Conservation (phyloP, 2,888 invertebrate species). For the Acleris sparsana region DNA sequence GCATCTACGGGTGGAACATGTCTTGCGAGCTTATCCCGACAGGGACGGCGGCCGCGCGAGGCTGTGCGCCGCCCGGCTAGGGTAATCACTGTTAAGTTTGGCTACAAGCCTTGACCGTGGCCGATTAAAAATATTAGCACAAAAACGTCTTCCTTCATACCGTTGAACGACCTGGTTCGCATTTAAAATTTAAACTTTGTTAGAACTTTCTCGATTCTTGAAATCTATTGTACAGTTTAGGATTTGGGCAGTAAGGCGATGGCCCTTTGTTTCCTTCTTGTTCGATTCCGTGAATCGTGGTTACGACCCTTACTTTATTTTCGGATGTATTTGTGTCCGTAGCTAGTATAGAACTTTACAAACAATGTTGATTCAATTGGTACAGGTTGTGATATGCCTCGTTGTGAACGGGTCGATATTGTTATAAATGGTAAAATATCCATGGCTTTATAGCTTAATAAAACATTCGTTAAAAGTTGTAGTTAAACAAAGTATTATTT, state of each 20-base stretch:
- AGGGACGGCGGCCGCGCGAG: constrained; percentile 48
- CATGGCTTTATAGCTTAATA: constrained; percentile 80
- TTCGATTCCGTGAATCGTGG: constrained; percentile 83
- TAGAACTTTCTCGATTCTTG: constrained; percentile 76
- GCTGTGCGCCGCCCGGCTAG: constrained; percentile 46
- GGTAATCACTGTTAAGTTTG: constrained; percentile 63
- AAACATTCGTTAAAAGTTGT: constrained; percentile 81
- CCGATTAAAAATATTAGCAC: constrained; percentile 70
- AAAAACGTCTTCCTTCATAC: constrained; percentile 83
- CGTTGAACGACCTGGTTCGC: constrained; percentile 78
- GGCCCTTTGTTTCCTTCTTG: constrained; percentile 78
- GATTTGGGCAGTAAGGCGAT: constrained; percentile 72
- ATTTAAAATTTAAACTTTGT: constrained; percentile 77
- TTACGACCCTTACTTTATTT: constrained; percentile 81
- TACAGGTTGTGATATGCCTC: constrained; percentile 84
- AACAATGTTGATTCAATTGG: constrained; percentile 84
- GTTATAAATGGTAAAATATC: constrained; percentile 82
- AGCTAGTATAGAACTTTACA: constrained; percentile 83
- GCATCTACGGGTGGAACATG: too few relatives aligned
- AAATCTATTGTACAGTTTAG: constrained; percentile 80
- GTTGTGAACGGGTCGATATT: constrained; percentile 83
- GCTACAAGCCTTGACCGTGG: constrained; percentile 57
- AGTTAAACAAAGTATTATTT: constrained; percentile 80
- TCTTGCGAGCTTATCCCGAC: constrained; percentile 40
- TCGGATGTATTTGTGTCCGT: constrained; percentile 81